These are phyloP conservation scores for Actinopyga echinites DNA, from an alignment of 53 echinoderm and acorn worm genomes.

Conservation along the genomic window DNA sequence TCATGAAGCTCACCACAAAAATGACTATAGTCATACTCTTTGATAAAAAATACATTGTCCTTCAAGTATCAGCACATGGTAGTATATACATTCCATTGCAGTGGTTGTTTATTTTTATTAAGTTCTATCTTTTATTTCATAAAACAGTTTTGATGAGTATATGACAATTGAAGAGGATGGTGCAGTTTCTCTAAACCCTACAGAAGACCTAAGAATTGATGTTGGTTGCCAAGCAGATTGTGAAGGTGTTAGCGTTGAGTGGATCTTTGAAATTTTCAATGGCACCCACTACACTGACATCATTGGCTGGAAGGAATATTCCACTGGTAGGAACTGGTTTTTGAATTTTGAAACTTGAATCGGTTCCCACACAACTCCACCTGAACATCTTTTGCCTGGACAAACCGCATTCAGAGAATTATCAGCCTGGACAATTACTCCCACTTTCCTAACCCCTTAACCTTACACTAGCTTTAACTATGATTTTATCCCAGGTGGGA, in stretches of 20 bases:
- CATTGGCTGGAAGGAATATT: constrained; percentile 47
- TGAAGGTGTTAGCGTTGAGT: constrained; percentile 27
- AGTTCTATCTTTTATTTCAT: neutral
- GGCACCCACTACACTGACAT: constrained; percentile 8
- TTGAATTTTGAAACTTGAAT: neutral
- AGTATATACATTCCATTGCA: neutral
- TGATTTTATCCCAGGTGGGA: too few relatives aligned
- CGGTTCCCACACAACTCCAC: neutral
- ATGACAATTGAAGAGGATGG: constrained; percentile 38
- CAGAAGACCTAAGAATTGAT: constrained; percentile 55
- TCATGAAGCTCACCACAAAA: too few relatives aligned
- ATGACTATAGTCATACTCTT: too few relatives aligned
- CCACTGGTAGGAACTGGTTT: constrained; percentile 62
- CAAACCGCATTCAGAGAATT: too few relatives aligned
- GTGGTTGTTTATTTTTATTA: neutral
- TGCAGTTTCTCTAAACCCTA: constrained; percentile 62
- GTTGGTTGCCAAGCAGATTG: constrained; percentile 51
- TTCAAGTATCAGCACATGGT: too few relatives aligned
- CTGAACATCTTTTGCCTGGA: too few relatives aligned
- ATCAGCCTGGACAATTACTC: neutral
- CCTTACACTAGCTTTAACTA: too few relatives aligned
- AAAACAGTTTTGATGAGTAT: constrained; percentile 44
- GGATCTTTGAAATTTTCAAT: constrained; percentile 52
- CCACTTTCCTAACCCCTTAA: too few relatives aligned
- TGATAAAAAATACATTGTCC: too few relatives aligned